phyloP scores from a whole-genome alignment of 2,888 invertebrate genomes.

The Oligia latruncula region DNA sequence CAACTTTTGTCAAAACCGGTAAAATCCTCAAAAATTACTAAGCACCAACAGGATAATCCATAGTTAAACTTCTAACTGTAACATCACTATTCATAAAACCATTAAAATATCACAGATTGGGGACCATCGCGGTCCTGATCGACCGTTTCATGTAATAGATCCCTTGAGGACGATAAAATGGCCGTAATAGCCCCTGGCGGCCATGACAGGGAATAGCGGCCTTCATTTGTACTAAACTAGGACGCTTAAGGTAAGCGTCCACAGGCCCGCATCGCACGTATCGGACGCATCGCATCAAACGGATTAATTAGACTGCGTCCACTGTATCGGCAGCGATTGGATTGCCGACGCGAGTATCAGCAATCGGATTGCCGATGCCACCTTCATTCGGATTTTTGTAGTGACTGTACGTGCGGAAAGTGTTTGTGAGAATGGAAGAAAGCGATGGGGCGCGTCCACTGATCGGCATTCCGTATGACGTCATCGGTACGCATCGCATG shows the following conservation, averaged over 20 bases:
- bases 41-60: neutral
- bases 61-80: neutral
- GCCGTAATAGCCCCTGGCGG: conserved; percentile 55
- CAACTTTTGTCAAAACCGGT: neutral
- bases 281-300: too few species aligned
- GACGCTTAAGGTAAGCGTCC: conserved; percentile 21
- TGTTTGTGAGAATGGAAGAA: too few species aligned
- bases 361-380: too few species aligned
- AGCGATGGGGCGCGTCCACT: too few species aligned
- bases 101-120: conserved; percentile 55
- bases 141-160: conserved; percentile 59
- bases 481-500: too few species aligned
- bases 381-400: too few species aligned
- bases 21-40: neutral
- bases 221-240: conserved; percentile 60
- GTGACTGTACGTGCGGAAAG: too few species aligned
- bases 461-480: too few species aligned
- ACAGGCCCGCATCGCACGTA: too few species aligned
- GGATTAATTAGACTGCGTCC: too few species aligned
- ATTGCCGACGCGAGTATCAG: too few species aligned
- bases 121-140: conserved; percentile 48
- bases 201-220: conserved; percentile 46
- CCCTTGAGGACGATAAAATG: conserved; percentile 58
- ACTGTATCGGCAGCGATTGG: too few species aligned
- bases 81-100: conserved; percentile 46